Percentiles rank a stretch among this genome's conserved stretches.
phyloP scores from a whole-genome alignment of 1,140 invertebrate species.

The Andrena cerasifolii region DNA sequence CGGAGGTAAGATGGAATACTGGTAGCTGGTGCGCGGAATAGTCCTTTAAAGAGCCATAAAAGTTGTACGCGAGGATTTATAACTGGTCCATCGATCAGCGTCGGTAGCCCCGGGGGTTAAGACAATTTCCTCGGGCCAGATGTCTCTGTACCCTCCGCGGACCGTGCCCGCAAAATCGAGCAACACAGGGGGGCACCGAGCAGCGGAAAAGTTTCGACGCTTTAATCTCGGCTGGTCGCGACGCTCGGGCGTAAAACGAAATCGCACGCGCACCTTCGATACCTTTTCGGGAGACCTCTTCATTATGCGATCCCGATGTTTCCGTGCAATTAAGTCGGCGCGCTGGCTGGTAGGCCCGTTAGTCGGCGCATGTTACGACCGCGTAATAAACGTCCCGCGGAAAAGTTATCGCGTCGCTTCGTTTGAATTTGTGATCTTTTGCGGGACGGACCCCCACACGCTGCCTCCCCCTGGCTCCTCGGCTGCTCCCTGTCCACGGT shows the following conservation, averaged over 20 bases:
- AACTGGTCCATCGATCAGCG: constrained; percentile 38
- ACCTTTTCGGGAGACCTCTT: constrained; percentile 53
- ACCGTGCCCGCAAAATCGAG: constrained; percentile 13
- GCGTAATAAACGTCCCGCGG: constrained; percentile 65
- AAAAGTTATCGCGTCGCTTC: constrained; percentile 69
- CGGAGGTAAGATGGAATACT: background rate
- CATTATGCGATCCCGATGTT: constrained; percentile 61
- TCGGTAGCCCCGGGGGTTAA: constrained; percentile 23
- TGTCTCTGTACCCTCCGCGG: constrained; percentile 31
- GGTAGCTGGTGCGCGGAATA: background rate
- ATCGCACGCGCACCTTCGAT: constrained; percentile 25
- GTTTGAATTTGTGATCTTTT: constrained; percentile 60
- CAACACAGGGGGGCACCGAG: background rate
- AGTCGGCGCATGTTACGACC: constrained; percentile 52
- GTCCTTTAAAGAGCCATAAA: constrained; percentile 40
- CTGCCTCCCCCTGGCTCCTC: too few species aligned
- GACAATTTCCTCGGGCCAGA: constrained; percentile 41
- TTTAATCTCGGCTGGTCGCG: background rate
- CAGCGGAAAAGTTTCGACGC: background rate
- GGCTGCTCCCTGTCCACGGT: constrained; percentile 8
- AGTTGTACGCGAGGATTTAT: constrained; percentile 38
- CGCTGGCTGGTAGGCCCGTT: constrained; percentile 41
- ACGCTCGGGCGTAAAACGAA: constrained; percentile 3
- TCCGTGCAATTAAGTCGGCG: constrained; percentile 64
- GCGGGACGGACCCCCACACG: constrained; percentile 1